Percentiles rank a stretch among this genome's conserved stretches.
phyloP scores from a whole-genome alignment of 2,113 vertebrate genomes.

The Hemiprocne comata region DNA sequence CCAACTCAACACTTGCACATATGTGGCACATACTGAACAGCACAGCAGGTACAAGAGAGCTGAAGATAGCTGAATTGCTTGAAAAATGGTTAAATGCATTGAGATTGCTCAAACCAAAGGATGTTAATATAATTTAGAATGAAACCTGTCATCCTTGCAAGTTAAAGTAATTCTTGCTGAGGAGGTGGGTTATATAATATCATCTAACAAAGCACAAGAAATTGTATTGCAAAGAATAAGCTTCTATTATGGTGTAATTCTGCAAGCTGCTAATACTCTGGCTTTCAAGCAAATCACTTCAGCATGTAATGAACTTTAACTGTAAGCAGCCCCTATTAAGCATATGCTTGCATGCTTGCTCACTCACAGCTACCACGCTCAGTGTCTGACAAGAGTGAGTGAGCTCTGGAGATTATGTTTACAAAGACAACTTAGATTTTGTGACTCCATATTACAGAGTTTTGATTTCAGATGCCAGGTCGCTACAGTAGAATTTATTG shows the following conservation, averaged over 20 bases:
- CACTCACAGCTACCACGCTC: accelerated
- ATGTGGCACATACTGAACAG: not conserved
- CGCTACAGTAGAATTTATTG: not conserved
- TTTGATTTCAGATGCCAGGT: not conserved
- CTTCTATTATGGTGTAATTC: constrained; percentile 14
- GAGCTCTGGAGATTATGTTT: not conserved
- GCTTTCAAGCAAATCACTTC: constrained; percentile 7
- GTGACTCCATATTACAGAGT: not conserved
- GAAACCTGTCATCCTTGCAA: constrained; percentile 49
- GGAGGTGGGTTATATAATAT: constrained; percentile 49
- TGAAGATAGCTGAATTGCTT: constrained; percentile 6
- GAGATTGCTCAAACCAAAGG: not conserved
- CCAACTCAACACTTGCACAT: not conserved
- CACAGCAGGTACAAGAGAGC: not conserved
- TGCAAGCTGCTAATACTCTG: not conserved
- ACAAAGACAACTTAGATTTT: not conserved
- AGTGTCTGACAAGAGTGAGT: accelerated
- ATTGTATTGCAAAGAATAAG: constrained; percentile 17
- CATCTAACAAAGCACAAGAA: constrained; percentile 48
- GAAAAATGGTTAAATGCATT: constrained; percentile 26
- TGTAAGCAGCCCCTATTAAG: not conserved
- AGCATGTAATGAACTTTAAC: constrained; percentile 13
- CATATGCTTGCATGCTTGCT: not conserved
- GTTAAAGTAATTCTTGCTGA: constrained; percentile 24
- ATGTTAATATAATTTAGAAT: constrained; percentile 34